phyloP scores from a whole-genome alignment of 2,797 vertebrate genomes.

The Siniperca undulata region DNA sequence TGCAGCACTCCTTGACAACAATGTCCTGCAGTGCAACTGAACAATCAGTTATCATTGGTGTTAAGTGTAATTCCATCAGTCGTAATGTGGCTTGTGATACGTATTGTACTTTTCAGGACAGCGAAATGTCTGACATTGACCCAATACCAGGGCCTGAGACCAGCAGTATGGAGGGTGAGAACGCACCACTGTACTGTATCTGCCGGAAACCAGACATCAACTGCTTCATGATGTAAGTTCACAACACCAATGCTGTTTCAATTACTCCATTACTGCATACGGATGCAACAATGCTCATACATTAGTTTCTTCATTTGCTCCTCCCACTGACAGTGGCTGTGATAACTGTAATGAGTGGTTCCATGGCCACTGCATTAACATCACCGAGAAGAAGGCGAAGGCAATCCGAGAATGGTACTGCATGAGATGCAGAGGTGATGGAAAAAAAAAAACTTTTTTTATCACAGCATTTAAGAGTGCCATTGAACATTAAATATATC shows the following conservation, averaged over 20 bases:
- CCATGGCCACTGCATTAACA: constrained; percentile 94
- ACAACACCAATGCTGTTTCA: not conserved
- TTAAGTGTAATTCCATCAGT: not conserved
- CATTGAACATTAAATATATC: not conserved
- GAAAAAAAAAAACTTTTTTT: not conserved
- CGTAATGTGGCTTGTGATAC: not conserved
- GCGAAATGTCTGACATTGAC: constrained; percentile 88
- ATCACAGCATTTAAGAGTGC: not conserved
- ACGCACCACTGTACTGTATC: constrained; percentile 93
- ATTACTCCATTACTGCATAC: not conserved
- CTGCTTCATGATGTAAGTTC: constrained; percentile 95
- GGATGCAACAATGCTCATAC: not conserved
- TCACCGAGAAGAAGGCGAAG: constrained; percentile 96
- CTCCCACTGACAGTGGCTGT: constrained; percentile 86
- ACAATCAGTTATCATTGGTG: not conserved
- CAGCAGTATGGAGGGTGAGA: constrained; percentile 86
- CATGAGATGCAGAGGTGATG: constrained; percentile 89
- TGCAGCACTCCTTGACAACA: no score
- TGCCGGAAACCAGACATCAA: constrained; percentile 95
- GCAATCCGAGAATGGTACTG: constrained; percentile 96
- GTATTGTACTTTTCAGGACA: constrained; percentile 79
- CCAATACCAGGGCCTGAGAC: constrained; percentile 82
- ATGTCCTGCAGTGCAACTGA: not conserved
- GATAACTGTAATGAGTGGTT: constrained; percentile 98
- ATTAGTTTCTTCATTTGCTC: constrained; percentile 10